phyloP scores from a whole-genome alignment of 1,140 invertebrate genomes.

The Calephelis nemesis region DNA sequence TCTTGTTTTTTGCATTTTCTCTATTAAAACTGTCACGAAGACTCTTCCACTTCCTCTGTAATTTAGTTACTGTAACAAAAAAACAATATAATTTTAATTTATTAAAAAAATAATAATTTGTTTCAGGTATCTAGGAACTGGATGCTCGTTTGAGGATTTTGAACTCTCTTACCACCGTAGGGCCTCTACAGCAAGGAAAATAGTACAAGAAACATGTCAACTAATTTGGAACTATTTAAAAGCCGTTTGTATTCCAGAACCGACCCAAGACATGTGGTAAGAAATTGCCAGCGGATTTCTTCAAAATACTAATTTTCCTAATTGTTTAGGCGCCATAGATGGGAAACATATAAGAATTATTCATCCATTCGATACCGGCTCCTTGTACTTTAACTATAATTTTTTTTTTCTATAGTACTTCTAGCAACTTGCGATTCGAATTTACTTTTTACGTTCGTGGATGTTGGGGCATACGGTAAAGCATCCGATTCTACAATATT shows the following conservation, averaged over 20 bases:
- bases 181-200: slow-evolving; percentile 14
- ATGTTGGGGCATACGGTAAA: slow-evolving; percentile 14
- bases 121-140: slow-evolving; percentile 24
- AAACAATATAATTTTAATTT: slow-evolving; percentile 19
- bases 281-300: slow-evolving; percentile 21
- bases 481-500: slow-evolving; percentile 21
- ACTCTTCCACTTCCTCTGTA: slow-evolving; percentile 22
- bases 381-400: slow-evolving; percentile 22
- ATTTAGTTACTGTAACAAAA: slow-evolving; percentile 23
- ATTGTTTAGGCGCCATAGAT: slow-evolving; percentile 18
- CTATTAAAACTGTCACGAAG: slow-evolving; percentile 22
- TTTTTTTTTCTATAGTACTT: slow-evolving; percentile 18
- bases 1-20: slow-evolving; percentile 19
- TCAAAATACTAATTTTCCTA: slow-evolving; percentile 18
- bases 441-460: slow-evolving; percentile 14
- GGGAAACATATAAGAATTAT: slow-evolving; percentile 19
- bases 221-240: slow-evolving; percentile 18
- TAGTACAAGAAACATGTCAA: slow-evolving; percentile 17
- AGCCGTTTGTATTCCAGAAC: slow-evolving; percentile 14
- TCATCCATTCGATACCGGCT: slow-evolving; percentile 12
- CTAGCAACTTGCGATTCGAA: slow-evolving; percentile 20
- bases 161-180: slow-evolving; percentile 12
- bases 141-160: slow-evolving; percentile 19
- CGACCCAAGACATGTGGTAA: slow-evolving; percentile 16
- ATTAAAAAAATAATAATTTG: slow-evolving; percentile 10